Percentiles rank a stretch among this genome's conserved stretches.
Evolutionary conservation across 2,888 invertebrate genomes (phyloP).

Genomic region (Nomada goodeniana): DNA sequence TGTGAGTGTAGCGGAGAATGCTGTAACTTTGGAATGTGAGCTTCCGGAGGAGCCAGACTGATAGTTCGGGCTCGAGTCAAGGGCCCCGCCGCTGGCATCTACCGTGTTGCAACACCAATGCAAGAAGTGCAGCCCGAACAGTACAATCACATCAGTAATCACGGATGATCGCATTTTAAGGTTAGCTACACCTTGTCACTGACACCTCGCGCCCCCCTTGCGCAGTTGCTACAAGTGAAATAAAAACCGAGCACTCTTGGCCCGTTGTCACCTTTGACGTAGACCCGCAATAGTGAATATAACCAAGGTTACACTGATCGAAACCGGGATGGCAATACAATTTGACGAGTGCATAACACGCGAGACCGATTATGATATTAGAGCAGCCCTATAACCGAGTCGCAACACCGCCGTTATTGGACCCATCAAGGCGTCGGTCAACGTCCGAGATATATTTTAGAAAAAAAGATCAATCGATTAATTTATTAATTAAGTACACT

Average conservation of each 20-base stretch:
- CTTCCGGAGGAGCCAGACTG: constrained; percentile 69
- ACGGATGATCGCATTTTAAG: constrained; percentile 81
- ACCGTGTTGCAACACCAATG: constrained; percentile 76
- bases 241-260: constrained; percentile 50
- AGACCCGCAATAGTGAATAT: constrained; percentile 56
- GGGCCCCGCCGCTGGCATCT: constrained; percentile 81
- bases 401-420: constrained; percentile 60
- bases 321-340: constrained; percentile 55
- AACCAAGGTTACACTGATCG: constrained; percentile 72
- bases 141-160: constrained; percentile 78
- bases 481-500: constrained; percentile 73
- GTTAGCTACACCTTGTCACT: constrained; percentile 76
- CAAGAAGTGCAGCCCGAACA: constrained; percentile 76
- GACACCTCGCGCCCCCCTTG: constrained; percentile 71
- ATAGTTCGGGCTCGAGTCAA: constrained; percentile 77
- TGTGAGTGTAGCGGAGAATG: constrained; percentile 83
- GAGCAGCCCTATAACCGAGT: constrained; percentile 58
- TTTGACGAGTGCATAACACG: constrained; percentile 68
- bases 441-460: constrained; percentile 39
- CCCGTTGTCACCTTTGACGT: constrained; percentile 64
- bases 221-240: constrained; percentile 60
- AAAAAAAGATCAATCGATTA: constrained; percentile 39
- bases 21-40: constrained; percentile 75
- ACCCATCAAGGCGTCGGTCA: constrained; percentile 68
- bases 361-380: constrained; percentile 60